Evolutionary conservation across 2,113 vertebrate genomes (phyloP).

Genomic region (Chunga burmeisteri): DNA sequence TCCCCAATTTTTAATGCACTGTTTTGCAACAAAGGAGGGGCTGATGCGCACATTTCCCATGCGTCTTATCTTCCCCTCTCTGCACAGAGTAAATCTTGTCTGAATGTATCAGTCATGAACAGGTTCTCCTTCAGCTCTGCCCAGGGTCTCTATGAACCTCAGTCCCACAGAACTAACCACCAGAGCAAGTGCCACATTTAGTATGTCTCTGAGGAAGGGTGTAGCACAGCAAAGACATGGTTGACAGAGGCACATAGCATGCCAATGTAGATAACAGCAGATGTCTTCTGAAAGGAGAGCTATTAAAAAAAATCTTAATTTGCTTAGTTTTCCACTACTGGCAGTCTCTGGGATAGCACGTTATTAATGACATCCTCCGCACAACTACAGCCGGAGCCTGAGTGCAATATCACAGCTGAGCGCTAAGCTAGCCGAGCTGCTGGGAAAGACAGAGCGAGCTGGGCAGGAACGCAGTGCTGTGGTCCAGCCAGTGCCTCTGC

Average conservation of each 20-base stretch:
- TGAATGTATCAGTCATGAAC: not conserved
- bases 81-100: not conserved
- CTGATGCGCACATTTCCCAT: not conserved
- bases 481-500: not conserved
- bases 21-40: not conserved
- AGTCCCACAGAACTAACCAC: not conserved
- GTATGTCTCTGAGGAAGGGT: not conserved
- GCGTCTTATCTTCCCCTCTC: not conserved
- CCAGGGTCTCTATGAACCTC: not conserved
- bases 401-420: not conserved
- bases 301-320: conserved; percentile 43
- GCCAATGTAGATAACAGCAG: conserved; percentile 7
- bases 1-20: not conserved
- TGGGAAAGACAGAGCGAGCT: not conserved
- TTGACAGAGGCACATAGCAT: not conserved
- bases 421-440: not conserved
- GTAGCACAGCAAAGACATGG: accelerated
- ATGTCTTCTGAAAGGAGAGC: conserved; percentile 37
- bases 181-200: not conserved
- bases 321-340: conserved; percentile 45
- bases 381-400: not conserved
- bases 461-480: not conserved
- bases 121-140: not conserved
- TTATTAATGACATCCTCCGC: not conserved
- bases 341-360: conserved; percentile 1